phyloP scores from a whole-genome alignment of 35 echinoderm and acorn worm species.

The Holothuria glaberrima region DNA sequence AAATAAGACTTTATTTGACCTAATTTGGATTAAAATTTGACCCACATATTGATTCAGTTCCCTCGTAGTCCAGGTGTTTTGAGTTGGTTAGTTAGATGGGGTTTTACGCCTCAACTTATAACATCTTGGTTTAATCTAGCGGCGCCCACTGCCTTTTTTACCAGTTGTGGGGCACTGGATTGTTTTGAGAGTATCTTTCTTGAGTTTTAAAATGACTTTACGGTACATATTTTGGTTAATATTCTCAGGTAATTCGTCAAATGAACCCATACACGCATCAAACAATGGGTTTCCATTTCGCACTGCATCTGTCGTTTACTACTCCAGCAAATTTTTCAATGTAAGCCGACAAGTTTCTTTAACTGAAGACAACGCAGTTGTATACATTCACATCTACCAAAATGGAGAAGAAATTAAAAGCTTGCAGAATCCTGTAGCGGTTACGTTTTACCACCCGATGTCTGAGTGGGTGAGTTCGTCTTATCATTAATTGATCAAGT shows the following conservation, averaged over 20 bases:
- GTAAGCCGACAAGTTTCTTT: conserved; percentile 39
- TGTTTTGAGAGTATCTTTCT: no score
- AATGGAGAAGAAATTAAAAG: conserved; percentile 61
- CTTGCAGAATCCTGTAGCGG: conserved; percentile 62
- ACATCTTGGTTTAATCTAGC: no score
- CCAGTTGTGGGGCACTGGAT: no score
- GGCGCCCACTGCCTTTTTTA: no score
- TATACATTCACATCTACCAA: conserved; percentile 75
- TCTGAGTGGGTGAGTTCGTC: conserved; percentile 32
- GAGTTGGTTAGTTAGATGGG: no score
- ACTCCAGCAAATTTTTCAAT: conserved; percentile 84
- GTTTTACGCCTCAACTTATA: no score
- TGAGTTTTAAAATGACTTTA: no score
- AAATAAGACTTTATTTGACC: no score
- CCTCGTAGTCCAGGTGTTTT: no score
- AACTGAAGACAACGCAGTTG: conserved; percentile 62
- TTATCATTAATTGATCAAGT: not conserved
- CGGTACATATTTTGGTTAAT: not conserved
- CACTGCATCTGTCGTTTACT: conserved; percentile 61
- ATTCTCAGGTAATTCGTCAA: not conserved
- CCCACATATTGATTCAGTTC: no score
- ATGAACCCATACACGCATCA: not conserved
- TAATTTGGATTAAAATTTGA: no score
- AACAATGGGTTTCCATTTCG: conserved; percentile 48
- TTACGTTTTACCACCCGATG: conserved; percentile 77